Conservation (phyloP, 2,113 vertebrate species). For the Urocolius indicus region DNA sequence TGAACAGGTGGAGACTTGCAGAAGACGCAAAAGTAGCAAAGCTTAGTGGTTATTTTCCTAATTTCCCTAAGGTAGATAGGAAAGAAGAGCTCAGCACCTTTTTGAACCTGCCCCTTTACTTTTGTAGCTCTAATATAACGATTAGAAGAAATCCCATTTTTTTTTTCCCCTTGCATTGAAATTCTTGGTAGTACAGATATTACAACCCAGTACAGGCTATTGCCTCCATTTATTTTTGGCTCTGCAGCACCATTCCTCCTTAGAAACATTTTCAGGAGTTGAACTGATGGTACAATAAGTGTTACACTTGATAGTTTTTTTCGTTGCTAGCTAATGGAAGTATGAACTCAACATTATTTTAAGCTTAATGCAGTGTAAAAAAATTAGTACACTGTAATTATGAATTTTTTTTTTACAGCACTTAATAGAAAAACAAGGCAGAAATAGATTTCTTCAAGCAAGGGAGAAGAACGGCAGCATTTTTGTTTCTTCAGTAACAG, state of each 20-base stretch:
- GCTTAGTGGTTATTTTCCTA: neutral
- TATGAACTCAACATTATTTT: conserved; percentile 54
- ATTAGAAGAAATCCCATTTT: neutral
- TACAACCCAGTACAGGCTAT: neutral
- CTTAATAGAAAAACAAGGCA: conserved; percentile 11
- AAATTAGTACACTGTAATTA: conserved; percentile 45
- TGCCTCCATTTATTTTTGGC: conserved; percentile 17
- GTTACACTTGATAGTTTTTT: conserved; percentile 54
- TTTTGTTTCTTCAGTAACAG: neutral
- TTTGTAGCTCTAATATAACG: neutral
- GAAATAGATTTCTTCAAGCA: conserved; percentile 16
- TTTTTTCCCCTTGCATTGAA: neutral
- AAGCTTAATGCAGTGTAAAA: conserved; percentile 31
- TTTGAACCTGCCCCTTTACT: neutral
- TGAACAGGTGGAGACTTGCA: neutral
- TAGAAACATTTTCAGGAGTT: conserved; percentile 17
- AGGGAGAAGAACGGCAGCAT: neutral
- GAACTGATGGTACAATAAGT: conserved; percentile 15
- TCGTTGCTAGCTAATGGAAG: conserved; percentile 57
- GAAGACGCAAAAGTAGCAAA: neutral
- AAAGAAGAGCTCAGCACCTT: neutral
- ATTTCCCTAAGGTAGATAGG: neutral
- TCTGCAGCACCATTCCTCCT: neutral
- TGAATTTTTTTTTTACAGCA: neutral
- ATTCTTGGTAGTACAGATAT: neutral